Conservation (phyloP, 2,113 vertebrate species). For the Maylandia zebra region DNA sequence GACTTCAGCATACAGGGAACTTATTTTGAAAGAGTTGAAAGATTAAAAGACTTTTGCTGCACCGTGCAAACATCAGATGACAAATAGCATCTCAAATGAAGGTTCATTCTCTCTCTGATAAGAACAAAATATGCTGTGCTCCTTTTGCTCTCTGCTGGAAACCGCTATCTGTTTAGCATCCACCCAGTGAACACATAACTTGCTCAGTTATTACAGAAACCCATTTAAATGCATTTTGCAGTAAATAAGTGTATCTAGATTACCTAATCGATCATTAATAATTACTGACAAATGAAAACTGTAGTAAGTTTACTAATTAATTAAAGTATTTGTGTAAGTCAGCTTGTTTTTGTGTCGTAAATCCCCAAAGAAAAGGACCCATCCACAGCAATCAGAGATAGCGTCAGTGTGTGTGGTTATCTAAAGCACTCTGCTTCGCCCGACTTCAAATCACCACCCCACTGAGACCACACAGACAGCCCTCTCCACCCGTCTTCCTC, state of each 20-base stretch:
- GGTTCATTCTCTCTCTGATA: background rate
- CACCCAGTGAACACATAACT: background rate
- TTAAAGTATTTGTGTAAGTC: background rate
- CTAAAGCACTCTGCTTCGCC: conserved; percentile 16
- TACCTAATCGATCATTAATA: fast-evolving
- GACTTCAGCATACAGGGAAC: background rate
- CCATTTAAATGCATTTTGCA: background rate
- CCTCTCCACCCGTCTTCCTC: background rate
- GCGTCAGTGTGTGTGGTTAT: conserved; percentile 50
- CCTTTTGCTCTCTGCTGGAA: background rate
- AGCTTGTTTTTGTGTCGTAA: background rate
- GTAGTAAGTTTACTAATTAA: background rate
- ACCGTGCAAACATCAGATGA: background rate
- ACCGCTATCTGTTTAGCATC: background rate
- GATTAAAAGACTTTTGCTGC: background rate
- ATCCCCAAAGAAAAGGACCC: background rate
- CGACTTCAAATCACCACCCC: conserved; percentile 51
- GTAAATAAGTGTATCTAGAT: fast-evolving
- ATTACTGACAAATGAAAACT: background rate
- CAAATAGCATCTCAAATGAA: background rate
- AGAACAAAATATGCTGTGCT: background rate
- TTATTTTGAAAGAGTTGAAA: background rate
- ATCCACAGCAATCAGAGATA: background rate
- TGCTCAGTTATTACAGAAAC: background rate
- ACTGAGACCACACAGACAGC: conserved; percentile 34